Conservation (phyloP, 2,888 invertebrate species). For the Rugalucina vietnamica region DNA sequence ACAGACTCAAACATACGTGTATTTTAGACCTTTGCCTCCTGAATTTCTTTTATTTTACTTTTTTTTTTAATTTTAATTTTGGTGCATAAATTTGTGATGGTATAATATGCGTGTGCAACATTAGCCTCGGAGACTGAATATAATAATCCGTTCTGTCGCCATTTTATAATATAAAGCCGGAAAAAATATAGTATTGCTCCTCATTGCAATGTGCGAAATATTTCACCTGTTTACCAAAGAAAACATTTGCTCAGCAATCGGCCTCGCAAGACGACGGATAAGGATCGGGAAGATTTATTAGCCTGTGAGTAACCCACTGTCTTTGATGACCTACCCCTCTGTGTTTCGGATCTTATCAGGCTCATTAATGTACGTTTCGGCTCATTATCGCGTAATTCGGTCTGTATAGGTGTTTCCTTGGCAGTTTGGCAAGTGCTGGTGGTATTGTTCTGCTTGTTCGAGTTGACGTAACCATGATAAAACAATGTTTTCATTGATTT, state of each 20-base stretch:
- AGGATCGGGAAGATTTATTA: constrained; percentile 10
- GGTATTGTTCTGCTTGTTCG: background rate
- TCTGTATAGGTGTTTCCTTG: background rate
- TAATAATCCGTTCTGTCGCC: no score
- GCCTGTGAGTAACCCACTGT: background rate
- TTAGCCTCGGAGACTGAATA: no score
- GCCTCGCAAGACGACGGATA: background rate
- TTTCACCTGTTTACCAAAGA: background rate
- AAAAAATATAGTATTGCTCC: no score
- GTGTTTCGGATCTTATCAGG: constrained; percentile 2
- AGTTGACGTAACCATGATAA: background rate
- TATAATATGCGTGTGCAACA: no score
- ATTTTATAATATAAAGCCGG: no score
- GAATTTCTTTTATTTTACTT: no score
- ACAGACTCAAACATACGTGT: no score
- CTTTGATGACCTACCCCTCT: background rate
- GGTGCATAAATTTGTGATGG: no score
- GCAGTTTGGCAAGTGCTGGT: background rate
- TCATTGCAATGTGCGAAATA: no score
- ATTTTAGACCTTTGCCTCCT: no score
- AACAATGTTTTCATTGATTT: no score
- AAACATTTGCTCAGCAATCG: background rate
- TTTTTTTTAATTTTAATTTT: no score
- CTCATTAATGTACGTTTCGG: constrained; percentile 14
- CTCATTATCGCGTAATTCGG: constrained; percentile 12